Evolutionary conservation across 1,140 invertebrate genomes (phyloP), one percentile per base, ranked within the genome.

Genomic region (Hylaeus volcanicus): DNA sequence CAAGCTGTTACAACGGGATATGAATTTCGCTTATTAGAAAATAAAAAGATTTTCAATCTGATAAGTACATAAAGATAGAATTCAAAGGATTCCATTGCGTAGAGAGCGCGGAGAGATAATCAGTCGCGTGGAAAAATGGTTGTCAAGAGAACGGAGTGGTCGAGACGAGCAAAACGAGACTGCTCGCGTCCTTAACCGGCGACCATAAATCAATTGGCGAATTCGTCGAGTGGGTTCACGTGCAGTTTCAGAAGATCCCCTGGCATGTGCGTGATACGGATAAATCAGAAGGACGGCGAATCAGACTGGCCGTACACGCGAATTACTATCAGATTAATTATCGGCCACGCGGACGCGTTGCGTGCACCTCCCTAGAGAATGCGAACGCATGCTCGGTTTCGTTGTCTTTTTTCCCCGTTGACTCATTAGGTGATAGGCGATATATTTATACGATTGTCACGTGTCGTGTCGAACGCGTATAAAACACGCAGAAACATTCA

Each of bases 321-420:
- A 79, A 79, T 79, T 43, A 79, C 48, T 48, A 64, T 79, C 58
- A 2, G n/a, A 79, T 79, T 72, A 72, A 72, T 78, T 79, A 79
- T 48, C 43, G 39, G 45, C 45, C n/a, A 8, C 15, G 26, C 26
- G 26, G 15, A 1, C 9, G 5, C 2, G 76, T 72, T 39, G 68
- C 58, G 5, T 72, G 76, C 39, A 9, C 12, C 37, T 48, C 39
- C 39, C 63, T 75, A 66, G 51, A 63, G 72, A 61, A 69, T 69
- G 61, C 55, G 12, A 26, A 39, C 51, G 53, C 26, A 39, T 15
- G 68, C 51, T 41, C 4, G 26, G 55, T 48, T 14, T 14, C 14
- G 15, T 45, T 51, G 14, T 6, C 14, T 61, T 45, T 51, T 53
- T 65, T 45, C 1, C 14, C 5, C 15, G 9, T n/a, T 8, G 26